Base-by-base conservation (phyloP, 2,113 vertebrate species). In the Xiphophorus hellerii region DNA sequence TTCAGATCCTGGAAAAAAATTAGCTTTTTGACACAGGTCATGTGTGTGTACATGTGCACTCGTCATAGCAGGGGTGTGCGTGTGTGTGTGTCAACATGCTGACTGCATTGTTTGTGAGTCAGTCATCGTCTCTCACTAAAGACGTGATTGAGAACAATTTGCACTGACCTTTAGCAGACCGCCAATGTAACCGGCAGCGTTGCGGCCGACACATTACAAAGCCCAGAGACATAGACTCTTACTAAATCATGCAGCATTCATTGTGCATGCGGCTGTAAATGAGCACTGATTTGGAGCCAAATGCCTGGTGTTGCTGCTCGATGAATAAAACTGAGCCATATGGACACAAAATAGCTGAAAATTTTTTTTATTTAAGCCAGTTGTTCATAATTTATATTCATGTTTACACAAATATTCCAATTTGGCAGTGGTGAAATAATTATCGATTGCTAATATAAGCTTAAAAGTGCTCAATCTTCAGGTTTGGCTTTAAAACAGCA, bases 101-200 rank as follows among this genome's bases (percentile, higher is more conserved):
- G 48, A 85, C 58, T 77, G 66, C 63, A 80, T 82, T 88, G 83
- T 89, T 82, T 87, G 84, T 85, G 79, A 88, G 69, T 86, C 78
- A 84, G 39, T 74, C 74, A 75, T 86, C 81, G 66, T 81, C 81
- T 82, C 73, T 77, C 71, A 63, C 72, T 4, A 29, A 74, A 75
- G 63, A 48, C 5, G 60, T 71, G 84, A 87, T 82, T 77, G 80
- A 84, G 63, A 83, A 74, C 65, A 11, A 81, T 88, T 88, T 82
- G 67, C 75, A 14, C 70, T 87, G 88, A 91, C 89, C 89, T 90
- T 92, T 89, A 76, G 78, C 71, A 82, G 73, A 81, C 77, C 0
- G 64, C 82, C 81, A 62, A 69, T 1, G 58, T 76, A 80, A 77
- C 83, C 84, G 83, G 83, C 87, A 76, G 82, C 1, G 35, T 69